Evolutionary conservation across 2,888 invertebrate species (phyloP).

Genomic region (Tanytarsus gracilentus): DNA sequence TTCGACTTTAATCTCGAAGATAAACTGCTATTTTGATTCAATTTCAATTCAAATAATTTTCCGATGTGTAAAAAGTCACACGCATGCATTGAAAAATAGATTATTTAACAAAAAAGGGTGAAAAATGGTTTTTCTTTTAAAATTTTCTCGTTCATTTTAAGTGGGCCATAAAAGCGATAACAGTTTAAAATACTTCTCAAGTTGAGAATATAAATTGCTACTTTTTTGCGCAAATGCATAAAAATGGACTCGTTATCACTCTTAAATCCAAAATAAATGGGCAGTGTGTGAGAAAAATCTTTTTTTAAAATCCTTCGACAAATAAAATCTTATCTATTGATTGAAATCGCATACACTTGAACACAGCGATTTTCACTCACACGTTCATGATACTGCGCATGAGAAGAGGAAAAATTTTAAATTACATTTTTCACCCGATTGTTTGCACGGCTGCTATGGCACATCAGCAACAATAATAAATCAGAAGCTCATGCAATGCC

Average conservation of each 20-base stretch:
- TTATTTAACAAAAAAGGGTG: not conserved
- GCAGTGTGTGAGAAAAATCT: not conserved
- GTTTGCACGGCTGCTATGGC: not conserved
- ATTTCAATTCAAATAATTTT: no score
- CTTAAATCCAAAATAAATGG: slow-evolving; percentile 26
- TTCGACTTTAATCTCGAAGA: slow-evolving; percentile 7
- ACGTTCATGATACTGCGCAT: no score
- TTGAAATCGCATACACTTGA: not conserved
- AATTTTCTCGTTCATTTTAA: slow-evolving; percentile 5
- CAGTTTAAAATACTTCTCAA: slow-evolving; percentile 24
- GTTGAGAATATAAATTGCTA: not conserved
- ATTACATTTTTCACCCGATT: not conserved
- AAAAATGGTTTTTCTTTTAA: slow-evolving; percentile 4
- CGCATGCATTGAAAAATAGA: not conserved
- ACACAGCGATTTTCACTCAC: no score
- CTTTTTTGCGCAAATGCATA: not conserved
- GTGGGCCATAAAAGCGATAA: slow-evolving; percentile 19
- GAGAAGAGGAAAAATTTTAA: no score
- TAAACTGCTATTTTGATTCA: no score
- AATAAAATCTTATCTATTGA: not conserved
- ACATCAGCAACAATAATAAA: not conserved
- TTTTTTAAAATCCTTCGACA: slow-evolving; percentile 16
- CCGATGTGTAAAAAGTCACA: slow-evolving; percentile 27
- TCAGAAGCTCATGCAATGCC: not conserved
- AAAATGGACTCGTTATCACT: slow-evolving; percentile 6